Conservation (phyloP, 64 coral and sea anemone genomes). For the Pachyseris speciosa region DNA sequence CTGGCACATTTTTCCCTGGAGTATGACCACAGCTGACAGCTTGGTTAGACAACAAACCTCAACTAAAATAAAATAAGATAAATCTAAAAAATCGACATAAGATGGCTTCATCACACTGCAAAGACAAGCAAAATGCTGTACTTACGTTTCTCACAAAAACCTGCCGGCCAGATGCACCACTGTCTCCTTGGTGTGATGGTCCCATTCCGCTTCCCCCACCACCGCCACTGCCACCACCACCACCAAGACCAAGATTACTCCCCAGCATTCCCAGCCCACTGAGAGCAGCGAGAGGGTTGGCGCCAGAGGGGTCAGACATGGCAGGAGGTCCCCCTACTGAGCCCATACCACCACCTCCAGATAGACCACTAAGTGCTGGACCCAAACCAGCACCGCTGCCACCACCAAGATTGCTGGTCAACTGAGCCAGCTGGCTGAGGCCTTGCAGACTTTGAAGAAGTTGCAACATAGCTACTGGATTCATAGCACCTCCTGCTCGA, state of each 20-base stretch:
- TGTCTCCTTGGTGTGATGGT: constrained; percentile 44
- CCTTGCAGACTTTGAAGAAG: constrained; percentile 88
- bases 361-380: not conserved
- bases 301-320: not conserved
- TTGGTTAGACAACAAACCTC: no score
- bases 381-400: not conserved
- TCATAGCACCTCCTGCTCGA: constrained; percentile 27
- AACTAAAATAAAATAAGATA: no score
- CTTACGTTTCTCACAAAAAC: constrained; percentile 99
- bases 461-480: constrained; percentile 83
- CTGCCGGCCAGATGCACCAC: constrained; percentile 72
- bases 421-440: constrained; percentile 34
- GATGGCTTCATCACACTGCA: not conserved
- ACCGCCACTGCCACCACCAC: not conserved
- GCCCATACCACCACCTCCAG: constrained; percentile 27
- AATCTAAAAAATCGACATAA: no score
- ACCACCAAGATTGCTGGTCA: constrained; percentile 44
- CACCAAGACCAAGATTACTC: constrained; percentile 20
- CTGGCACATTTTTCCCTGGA: no score
- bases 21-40: no score
- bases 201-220: constrained; percentile 5
- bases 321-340: constrained; percentile 8
- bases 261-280: constrained; percentile 69
- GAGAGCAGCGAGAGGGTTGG: constrained; percentile 37
- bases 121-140: not conserved